These are phyloP conservation scores for Mystacides longicornis DNA, from an alignment of 2,888 invertebrate genomes.

Conservation along the genomic window DNA sequence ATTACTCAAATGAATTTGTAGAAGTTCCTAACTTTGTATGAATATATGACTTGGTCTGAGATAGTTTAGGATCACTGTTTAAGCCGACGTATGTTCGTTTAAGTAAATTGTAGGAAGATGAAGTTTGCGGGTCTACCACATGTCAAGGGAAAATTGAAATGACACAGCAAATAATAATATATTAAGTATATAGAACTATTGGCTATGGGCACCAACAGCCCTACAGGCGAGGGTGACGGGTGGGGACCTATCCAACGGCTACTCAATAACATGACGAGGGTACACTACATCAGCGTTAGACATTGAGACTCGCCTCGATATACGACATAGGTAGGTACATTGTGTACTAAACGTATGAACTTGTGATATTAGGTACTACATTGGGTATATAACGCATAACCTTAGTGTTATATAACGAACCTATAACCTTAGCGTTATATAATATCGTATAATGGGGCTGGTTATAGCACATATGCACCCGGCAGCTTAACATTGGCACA, in stretches of 20 bases:
- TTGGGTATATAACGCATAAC: not conserved
- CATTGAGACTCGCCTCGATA: not conserved
- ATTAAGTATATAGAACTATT: too few species aligned
- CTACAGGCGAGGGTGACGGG: too few species aligned
- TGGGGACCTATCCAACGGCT: not conserved
- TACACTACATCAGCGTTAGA: not conserved
- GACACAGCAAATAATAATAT: slow-evolving; percentile 2
- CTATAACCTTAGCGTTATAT: too few species aligned
- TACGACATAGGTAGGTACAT: not conserved
- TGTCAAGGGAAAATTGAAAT: slow-evolving; percentile 1
- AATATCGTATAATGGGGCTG: too few species aligned
- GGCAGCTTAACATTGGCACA: slow-evolving; percentile 22
- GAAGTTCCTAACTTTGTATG: not conserved
- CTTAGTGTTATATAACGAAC: not conserved
- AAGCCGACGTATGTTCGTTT: not conserved
- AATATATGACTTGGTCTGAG: not conserved
- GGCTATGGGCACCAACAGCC: too few species aligned
- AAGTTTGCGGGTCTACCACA: not conserved
- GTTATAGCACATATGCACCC: slow-evolving; percentile 18
- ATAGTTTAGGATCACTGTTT: not conserved
- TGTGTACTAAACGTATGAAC: not conserved
- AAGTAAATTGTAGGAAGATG: not conserved
- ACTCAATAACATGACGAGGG: slow-evolving; percentile 1
- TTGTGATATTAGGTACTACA: not conserved
- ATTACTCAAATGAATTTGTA: not conserved